A percentile compares a stretch with the other conserved stretches of the same genome.
Evolutionary conservation across 2,113 vertebrate genomes (phyloP).

Genomic region (Hymenochirus boettgeri): DNA sequence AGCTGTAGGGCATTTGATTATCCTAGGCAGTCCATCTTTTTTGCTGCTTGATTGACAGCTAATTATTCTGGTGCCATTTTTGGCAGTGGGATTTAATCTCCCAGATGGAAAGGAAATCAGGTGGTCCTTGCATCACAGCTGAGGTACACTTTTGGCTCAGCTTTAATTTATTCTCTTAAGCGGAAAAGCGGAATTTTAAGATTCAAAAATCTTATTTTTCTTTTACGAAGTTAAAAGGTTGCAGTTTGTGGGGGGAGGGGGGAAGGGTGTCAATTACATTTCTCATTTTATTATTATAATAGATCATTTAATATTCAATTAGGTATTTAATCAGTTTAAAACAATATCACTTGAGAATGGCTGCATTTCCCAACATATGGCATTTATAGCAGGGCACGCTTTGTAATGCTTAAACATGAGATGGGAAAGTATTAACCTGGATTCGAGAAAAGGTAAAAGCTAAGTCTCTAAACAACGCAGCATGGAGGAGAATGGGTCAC

Average conservation of each 20-base stretch:
- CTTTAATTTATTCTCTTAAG: constrained; percentile 91
- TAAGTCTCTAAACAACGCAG: constrained; percentile 48
- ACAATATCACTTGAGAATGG: constrained; percentile 43
- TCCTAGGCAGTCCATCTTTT: constrained; percentile 49
- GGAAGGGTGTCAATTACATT: neutral
- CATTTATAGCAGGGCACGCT: constrained; percentile 36
- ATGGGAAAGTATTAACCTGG: constrained; percentile 51
- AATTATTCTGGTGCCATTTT: constrained; percentile 72
- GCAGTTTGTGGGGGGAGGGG: neutral
- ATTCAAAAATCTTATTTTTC: constrained; percentile 75
- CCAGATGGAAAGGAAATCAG: constrained; percentile 91
- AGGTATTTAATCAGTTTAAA: constrained; percentile 41
- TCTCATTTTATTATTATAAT: neutral
- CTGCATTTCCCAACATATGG: constrained; percentile 43
- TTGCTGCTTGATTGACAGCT: constrained; percentile 71
- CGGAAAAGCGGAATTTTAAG: constrained; percentile 70
- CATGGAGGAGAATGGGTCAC: constrained; percentile 49
- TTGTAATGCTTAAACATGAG: constrained; percentile 62
- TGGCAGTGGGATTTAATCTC: constrained; percentile 79
- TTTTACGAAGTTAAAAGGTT: constrained; percentile 53
- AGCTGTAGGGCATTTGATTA: constrained; percentile 71
- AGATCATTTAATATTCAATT: neutral
- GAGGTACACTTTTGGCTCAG: constrained; percentile 71
- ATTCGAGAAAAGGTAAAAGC: constrained; percentile 46
- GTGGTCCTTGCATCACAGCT: constrained; percentile 77